Conservation (phyloP, 2,797 vertebrate genomes). For the Amblyraja radiata region DNA sequence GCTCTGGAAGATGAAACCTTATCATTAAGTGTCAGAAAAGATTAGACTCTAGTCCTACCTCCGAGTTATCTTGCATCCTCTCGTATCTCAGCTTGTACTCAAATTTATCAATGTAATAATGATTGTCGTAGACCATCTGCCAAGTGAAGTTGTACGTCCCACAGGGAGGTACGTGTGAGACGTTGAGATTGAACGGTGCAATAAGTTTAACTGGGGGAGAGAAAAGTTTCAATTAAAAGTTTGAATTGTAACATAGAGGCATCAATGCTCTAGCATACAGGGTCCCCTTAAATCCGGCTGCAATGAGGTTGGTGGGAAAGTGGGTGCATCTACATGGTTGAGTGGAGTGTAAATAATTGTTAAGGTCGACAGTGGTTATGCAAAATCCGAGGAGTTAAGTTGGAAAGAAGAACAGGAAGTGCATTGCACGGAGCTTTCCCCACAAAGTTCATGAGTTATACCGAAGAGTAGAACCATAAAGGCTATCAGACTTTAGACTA, state of each 20-base stretch:
- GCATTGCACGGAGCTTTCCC: background rate
- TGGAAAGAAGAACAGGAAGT: background rate
- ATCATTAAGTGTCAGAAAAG: background rate
- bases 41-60: conserved; percentile 49
- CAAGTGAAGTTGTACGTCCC: conserved; percentile 59
- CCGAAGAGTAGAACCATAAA: background rate
- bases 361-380: background rate
- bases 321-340: too few relatives aligned
- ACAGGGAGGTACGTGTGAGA: conserved; percentile 39
- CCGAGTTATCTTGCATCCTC: conserved; percentile 45
- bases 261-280: background rate
- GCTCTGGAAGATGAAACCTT: background rate
- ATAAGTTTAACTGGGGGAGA: conserved; percentile 55
- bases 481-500: too few relatives aligned
- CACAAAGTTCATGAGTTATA: background rate
- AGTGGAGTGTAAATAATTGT: background rate
- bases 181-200: conserved; percentile 57
- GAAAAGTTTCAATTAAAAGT: background rate
- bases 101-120: conserved; percentile 45
- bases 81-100: conserved; percentile 59
- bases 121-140: conserved; percentile 49
- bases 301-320: background rate
- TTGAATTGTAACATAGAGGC: background rate
- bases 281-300: too few relatives aligned
- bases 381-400: background rate